A percentile compares a stretch with the other conserved stretches of the same genome.
Evolutionary conservation across 2,888 invertebrate genomes (phyloP).

Genomic region (Antheraea yamamai): DNA sequence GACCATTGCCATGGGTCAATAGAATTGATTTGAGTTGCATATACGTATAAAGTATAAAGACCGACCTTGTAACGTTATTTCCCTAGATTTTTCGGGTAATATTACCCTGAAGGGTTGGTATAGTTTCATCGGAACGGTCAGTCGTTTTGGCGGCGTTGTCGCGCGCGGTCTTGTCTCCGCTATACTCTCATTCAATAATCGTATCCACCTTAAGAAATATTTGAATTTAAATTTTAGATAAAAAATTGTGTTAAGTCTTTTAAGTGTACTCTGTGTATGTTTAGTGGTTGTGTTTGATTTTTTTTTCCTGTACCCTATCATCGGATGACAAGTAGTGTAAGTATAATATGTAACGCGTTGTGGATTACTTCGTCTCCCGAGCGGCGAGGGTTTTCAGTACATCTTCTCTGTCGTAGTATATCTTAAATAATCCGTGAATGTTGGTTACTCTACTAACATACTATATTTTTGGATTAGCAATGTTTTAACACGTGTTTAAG

Average conservation of each 20-base stretch:
- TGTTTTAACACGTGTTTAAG: constrained; percentile 2
- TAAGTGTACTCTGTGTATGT: constrained; percentile 18
- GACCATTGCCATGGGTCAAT: no score
- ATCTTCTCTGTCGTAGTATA: constrained; percentile 13
- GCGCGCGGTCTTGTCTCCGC: constrained; percentile 48
- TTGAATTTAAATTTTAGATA: not conserved
- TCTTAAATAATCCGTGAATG: constrained; percentile 19
- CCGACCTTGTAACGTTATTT: not conserved
- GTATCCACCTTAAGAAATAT: constrained; percentile 32
- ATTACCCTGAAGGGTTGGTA: not conserved
- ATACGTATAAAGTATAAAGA: not conserved
- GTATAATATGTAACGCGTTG: constrained; percentile 13
- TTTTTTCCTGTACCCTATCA: not conserved
- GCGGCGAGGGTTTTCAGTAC: constrained; percentile 8
- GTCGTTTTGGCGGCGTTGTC: constrained; percentile 66
- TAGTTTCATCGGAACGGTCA: constrained; percentile 50
- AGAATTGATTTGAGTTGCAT: no score
- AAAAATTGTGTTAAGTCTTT: constrained; percentile 19
- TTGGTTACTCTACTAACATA: constrained; percentile 18
- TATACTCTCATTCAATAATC: constrained; percentile 37
- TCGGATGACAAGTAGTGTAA: constrained; percentile 15
- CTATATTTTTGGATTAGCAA: not conserved
- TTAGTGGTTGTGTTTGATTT: constrained; percentile 14
- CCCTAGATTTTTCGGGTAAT: not conserved
- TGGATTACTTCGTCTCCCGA: constrained; percentile 10